These are phyloP conservation scores for Eubasilissa splendida DNA, from an alignment of 2,888 invertebrate genomes.

Conservation along the genomic window DNA sequence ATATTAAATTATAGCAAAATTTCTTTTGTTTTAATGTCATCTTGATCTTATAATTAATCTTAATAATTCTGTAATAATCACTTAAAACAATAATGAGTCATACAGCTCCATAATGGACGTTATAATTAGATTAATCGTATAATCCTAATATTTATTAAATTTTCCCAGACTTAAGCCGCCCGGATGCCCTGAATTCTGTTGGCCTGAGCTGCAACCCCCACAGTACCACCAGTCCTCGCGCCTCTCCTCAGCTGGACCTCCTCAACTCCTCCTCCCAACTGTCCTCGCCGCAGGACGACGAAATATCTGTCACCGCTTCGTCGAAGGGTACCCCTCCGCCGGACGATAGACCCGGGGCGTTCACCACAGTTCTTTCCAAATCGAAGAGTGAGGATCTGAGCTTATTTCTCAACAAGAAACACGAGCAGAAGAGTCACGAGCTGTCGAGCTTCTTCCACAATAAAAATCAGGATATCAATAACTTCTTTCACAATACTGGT, in stretches of 20 bases:
- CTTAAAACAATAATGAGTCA: no score
- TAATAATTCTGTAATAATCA: no score
- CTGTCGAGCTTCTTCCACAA: conserved; percentile 70
- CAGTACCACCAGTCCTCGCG: conserved; percentile 81
- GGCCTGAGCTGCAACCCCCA: conserved; percentile 73
- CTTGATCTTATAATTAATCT: no score
- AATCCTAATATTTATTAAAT: background rate
- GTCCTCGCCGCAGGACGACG: conserved; percentile 73
- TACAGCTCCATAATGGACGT: no score
- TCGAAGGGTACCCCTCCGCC: conserved; percentile 67
- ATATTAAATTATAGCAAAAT: no score
- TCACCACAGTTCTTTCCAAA: conserved; percentile 70
- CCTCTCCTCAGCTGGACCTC: conserved; percentile 68
- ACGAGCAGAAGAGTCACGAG: conserved; percentile 67
- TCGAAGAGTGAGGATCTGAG: conserved; percentile 57
- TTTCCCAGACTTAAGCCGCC: conserved; percentile 46
- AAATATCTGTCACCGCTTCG: conserved; percentile 78
- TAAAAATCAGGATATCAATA: conserved; percentile 64
- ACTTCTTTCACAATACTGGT: conserved; percentile 60
- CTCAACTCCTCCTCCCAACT: conserved; percentile 63
- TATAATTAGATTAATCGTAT: no score
- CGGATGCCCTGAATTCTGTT: conserved; percentile 46
- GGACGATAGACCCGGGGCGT: conserved; percentile 72
- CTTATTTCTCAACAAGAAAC: conserved; percentile 62
- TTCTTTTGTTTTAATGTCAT: no score